Conservation (phyloP, 2,888 invertebrate species). For the Aethes cnicana region DNA sequence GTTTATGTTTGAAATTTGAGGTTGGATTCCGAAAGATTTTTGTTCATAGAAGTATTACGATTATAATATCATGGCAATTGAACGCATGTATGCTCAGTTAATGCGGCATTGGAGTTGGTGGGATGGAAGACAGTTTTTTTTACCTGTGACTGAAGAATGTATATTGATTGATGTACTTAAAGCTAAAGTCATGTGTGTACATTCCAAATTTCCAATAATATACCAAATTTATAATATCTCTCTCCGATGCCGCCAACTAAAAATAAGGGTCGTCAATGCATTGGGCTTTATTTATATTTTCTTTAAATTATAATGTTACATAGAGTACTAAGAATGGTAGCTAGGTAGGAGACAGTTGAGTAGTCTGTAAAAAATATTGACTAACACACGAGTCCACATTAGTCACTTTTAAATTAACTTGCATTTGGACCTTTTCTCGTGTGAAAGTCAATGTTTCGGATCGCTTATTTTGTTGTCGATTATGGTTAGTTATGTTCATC, state of each 20-base stretch:
- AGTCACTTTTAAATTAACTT: not conserved
- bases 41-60: too few relatives aligned
- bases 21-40: too few relatives aligned
- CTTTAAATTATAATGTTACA: constrained; percentile 12
- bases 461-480: constrained; percentile 40
- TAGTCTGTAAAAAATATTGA: constrained; percentile 40
- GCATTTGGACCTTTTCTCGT: constrained; percentile 34
- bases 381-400: constrained; percentile 38
- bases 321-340: constrained; percentile 21
- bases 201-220: too few relatives aligned
- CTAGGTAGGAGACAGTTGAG: constrained; percentile 18
- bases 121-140: constrained; percentile 6
- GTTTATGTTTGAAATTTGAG: too few relatives aligned
- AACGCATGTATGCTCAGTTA: too few relatives aligned
- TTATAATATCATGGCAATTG: too few relatives aligned
- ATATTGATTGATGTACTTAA: too few relatives aligned
- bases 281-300: constrained; percentile 35
- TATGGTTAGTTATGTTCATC: constrained; percentile 46
- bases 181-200: too few relatives aligned
- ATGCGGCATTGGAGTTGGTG: constrained; percentile 5
- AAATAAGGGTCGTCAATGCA: constrained; percentile 36
- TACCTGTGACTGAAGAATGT: too few relatives aligned
- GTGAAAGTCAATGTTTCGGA: constrained; percentile 39
- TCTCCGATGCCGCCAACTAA: constrained; percentile 35
- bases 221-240: constrained; percentile 1